phyloP scores from a whole-genome alignment of 2,113 vertebrate species.

The Melanostigma gelatinosum region DNA sequence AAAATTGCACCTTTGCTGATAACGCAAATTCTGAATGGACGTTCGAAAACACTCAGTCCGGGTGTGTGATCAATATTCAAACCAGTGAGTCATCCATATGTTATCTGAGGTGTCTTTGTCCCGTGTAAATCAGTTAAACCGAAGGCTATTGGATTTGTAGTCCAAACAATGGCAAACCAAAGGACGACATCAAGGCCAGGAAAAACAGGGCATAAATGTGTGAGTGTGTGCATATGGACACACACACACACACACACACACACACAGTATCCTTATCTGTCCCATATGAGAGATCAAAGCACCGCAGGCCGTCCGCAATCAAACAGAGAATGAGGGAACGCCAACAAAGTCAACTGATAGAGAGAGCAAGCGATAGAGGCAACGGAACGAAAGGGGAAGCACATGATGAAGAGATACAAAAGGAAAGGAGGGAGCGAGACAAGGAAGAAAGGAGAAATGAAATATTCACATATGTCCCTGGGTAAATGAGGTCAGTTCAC shows the following conservation, averaged over 20 bases:
- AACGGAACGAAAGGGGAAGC: conserved; percentile 25
- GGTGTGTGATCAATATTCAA: conserved; percentile 38
- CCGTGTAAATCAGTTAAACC: conserved; percentile 45
- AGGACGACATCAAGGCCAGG: conserved; percentile 42
- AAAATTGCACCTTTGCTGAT: conserved; percentile 36
- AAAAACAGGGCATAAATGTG: conserved; percentile 21
- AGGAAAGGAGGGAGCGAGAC: background rate
- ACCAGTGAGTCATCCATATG: conserved; percentile 34
- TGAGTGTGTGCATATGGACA: conserved; percentile 5
- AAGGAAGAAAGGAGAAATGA: background rate
- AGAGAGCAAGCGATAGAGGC: conserved; percentile 26
- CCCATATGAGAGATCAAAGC: conserved; percentile 75
- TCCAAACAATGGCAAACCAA: conserved; percentile 56
- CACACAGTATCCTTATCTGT: conserved; percentile 65
- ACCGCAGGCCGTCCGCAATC: conserved; percentile 48
- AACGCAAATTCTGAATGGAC: background rate
- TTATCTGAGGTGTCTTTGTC: conserved; percentile 53
- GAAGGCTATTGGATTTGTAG: conserved; percentile 56
- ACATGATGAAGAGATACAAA: conserved; percentile 6
- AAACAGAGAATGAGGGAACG: conserved; percentile 54
- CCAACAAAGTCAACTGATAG: conserved; percentile 66
- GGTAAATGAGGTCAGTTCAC: conserved; percentile 64
- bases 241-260: conserved; percentile 32
- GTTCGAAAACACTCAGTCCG: conserved; percentile 36
- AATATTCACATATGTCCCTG: conserved; percentile 45